These are phyloP conservation scores for Xylophagus ater DNA, from an alignment of 2,888 invertebrate species.

Conservation along the genomic window DNA sequence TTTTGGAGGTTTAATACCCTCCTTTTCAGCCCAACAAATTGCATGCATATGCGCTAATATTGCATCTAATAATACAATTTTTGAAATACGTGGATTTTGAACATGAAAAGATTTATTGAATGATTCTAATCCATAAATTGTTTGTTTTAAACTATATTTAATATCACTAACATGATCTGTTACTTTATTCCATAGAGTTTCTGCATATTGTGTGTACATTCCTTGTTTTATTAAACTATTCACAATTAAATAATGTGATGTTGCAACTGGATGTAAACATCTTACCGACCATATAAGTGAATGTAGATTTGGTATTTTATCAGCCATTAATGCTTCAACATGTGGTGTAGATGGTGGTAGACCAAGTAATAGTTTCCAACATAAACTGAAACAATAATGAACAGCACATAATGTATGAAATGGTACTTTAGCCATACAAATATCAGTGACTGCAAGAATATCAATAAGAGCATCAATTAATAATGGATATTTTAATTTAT, in stretches of 20 bases:
- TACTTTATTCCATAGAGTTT: conserved; percentile 35
- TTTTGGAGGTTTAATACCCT: conserved; percentile 28
- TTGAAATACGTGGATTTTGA: conserved; percentile 33
- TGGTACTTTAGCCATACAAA: conserved; percentile 45
- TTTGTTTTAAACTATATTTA: conserved; percentile 33
- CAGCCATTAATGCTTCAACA: conserved; percentile 66
- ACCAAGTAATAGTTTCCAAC: conserved; percentile 60
- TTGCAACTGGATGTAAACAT: conserved; percentile 67
- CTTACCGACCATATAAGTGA: conserved; percentile 84
- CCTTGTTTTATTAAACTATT: conserved; percentile 81
- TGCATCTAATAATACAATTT: conserved; percentile 34
- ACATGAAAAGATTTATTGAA: conserved; percentile 32
- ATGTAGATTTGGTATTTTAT: conserved; percentile 63
- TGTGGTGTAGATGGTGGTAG: conserved; percentile 84
- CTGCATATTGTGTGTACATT: conserved; percentile 65
- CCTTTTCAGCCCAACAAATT: conserved; percentile 34
- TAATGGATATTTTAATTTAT: conserved; percentile 78
- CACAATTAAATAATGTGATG: conserved; percentile 78
- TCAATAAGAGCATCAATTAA: conserved; percentile 77
- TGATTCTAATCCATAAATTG: conserved; percentile 31
- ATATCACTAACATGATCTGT: conserved; percentile 36
- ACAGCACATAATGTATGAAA: conserved; percentile 66
- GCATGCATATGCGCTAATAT: conserved; percentile 36
- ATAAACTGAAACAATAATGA: conserved; percentile 71
- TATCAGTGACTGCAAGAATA: conserved; percentile 68